Evolutionary conservation across 2,113 vertebrate genomes (phyloP).

Genomic region (Ibidorhyncha struthersii): DNA sequence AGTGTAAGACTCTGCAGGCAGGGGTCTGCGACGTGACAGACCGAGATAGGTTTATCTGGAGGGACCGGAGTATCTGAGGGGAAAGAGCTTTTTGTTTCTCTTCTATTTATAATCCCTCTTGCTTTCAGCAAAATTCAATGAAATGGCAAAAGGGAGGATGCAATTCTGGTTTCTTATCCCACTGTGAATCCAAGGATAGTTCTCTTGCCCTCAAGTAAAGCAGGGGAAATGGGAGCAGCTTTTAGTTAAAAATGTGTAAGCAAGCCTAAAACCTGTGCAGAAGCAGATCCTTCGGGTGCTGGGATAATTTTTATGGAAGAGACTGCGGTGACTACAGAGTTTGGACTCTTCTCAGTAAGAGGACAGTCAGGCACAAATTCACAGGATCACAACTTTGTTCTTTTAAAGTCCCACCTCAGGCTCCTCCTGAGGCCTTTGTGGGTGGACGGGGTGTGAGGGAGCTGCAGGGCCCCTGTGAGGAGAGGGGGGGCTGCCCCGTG

Average conservation of each 20-base stretch:
- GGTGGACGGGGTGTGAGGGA: accelerated
- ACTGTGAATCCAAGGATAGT: neutral
- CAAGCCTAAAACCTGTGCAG: neutral
- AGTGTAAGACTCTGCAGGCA: neutral
- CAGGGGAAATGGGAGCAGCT: neutral
- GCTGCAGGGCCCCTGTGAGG: neutral
- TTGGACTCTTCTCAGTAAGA: neutral
- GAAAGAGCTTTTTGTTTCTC: neutral
- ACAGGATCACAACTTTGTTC: neutral
- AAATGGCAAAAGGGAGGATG: neutral
- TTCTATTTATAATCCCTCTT: neutral
- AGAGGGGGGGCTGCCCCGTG: accelerated
- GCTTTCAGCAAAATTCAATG: constrained; percentile 6
- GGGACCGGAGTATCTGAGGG: neutral
- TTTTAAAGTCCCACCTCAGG: neutral
- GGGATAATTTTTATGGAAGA: neutral
- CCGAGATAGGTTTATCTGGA: neutral
- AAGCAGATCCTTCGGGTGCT: neutral
- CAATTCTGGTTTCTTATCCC: neutral
- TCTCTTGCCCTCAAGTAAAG: neutral
- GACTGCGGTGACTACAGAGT: neutral
- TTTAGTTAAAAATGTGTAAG: neutral
- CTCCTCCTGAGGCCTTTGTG: neutral
- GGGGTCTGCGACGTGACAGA: neutral
- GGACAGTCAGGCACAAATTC: neutral